These are phyloP conservation scores for Aramus guarauna DNA, from an alignment of 2,113 vertebrate species.

Conservation along the genomic window DNA sequence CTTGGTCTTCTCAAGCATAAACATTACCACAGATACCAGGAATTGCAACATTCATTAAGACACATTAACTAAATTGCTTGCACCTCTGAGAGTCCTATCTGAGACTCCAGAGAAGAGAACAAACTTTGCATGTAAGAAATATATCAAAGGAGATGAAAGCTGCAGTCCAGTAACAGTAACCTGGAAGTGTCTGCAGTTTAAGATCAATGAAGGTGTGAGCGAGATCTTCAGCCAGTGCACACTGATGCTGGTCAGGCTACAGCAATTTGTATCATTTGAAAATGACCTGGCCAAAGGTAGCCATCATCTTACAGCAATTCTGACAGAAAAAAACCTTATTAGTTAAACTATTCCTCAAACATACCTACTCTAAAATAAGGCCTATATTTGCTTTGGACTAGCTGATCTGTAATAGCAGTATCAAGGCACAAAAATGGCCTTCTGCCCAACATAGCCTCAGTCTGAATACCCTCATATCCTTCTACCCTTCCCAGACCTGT, in stretches of 20 bases:
- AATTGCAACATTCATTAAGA: background rate
- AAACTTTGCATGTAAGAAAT: background rate
- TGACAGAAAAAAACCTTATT: background rate
- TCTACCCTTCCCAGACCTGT: background rate
- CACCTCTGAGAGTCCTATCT: background rate
- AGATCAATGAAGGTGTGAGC: background rate
- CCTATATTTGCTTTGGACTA: background rate
- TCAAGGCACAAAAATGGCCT: background rate
- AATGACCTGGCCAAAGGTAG: background rate
- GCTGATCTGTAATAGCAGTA: background rate
- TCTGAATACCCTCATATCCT: background rate
- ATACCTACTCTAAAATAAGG: background rate
- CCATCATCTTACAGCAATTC: background rate
- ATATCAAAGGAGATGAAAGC: background rate
- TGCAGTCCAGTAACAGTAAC: background rate
- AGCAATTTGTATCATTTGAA: background rate
- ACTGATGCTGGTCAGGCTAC: background rate
- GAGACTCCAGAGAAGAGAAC: background rate
- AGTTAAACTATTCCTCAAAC: background rate
- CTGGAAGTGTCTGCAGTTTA: background rate
- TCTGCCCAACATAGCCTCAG: background rate
- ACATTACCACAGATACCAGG: background rate
- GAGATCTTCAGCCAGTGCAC: background rate
- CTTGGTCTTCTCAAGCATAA: background rate
- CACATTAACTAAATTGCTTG: background rate